phyloP scores from a whole-genome alignment of 2,113 vertebrate genomes.

The Otolemur garnettii region DNA sequence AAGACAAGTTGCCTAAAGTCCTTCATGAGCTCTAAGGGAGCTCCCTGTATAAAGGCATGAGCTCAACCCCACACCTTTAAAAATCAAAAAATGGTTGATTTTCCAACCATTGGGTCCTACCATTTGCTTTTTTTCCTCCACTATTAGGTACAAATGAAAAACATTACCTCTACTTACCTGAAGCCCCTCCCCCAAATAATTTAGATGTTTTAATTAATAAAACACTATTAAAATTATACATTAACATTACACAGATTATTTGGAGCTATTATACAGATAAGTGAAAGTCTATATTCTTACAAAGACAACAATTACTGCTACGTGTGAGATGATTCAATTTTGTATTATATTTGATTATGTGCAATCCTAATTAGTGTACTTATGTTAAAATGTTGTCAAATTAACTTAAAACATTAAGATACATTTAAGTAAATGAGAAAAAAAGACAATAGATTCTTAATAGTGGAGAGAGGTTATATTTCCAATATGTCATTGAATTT shows the following conservation, averaged over 20 bases:
- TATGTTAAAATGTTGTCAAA: not conserved
- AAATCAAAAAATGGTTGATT: not conserved
- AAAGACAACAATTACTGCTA: not conserved
- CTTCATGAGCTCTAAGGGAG: too few relatives aligned
- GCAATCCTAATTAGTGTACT: not conserved
- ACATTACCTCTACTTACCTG: not conserved
- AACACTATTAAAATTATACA: not conserved
- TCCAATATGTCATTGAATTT: not conserved
- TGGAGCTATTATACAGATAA: not conserved
- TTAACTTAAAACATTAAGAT: not conserved
- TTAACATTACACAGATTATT: not conserved
- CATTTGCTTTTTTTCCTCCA: not conserved
- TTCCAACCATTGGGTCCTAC: not conserved
- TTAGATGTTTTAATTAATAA: not conserved
- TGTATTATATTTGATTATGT: not conserved
- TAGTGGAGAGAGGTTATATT: not conserved
- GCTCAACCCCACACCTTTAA: not conserved
- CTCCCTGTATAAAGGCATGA: too few relatives aligned
- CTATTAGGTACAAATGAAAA: not conserved
- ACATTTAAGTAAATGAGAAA: not conserved
- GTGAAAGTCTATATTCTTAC: not conserved
- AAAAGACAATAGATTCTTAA: not conserved
- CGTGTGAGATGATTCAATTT: not conserved
- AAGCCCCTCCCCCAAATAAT: not conserved
- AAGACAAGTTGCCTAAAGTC: not conserved